phyloP scores from a whole-genome alignment of 2,888 invertebrate species.

The Siphlonurus alternatus region DNA sequence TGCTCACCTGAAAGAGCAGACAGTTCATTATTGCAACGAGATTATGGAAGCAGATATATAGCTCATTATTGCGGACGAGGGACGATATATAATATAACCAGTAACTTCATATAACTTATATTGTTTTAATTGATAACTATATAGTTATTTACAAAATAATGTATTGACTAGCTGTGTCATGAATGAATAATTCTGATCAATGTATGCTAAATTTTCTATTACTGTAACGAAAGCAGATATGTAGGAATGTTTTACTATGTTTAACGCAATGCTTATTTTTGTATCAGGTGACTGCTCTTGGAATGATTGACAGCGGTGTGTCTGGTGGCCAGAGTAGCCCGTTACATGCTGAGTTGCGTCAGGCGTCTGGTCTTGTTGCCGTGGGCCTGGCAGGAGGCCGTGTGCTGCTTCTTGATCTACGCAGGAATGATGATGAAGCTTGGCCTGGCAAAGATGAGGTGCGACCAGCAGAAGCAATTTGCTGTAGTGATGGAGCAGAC shows the following conservation, averaged over 20 bases:
- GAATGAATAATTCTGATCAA: too few species aligned
- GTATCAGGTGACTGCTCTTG: not conserved
- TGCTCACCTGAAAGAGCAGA: too few species aligned
- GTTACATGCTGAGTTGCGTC: not conserved
- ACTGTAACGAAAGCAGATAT: too few species aligned
- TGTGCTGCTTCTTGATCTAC: not conserved
- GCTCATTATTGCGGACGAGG: too few species aligned
- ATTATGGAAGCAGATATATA: too few species aligned
- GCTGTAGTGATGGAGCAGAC: not conserved
- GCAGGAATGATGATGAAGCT: not conserved
- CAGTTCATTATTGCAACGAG: too few species aligned
- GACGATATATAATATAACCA: too few species aligned
- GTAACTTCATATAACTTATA: not conserved
- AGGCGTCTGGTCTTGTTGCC: not conserved
- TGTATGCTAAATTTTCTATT: too few species aligned
- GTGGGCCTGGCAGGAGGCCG: not conserved
- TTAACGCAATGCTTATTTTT: too few species aligned
- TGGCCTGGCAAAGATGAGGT: not conserved
- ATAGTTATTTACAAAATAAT: too few species aligned
- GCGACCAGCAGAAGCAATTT: not conserved
- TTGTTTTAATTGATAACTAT: too few species aligned
- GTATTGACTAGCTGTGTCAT: too few species aligned
- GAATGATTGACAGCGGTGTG: not conserved
- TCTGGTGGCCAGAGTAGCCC: not conserved
- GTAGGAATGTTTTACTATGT: not conserved